A percentile compares a stretch with the other conserved stretches of the same genome.
Evolutionary conservation across 2,797 vertebrate genomes (phyloP).

Genomic region (Schizothorax lantsangensis): DNA sequence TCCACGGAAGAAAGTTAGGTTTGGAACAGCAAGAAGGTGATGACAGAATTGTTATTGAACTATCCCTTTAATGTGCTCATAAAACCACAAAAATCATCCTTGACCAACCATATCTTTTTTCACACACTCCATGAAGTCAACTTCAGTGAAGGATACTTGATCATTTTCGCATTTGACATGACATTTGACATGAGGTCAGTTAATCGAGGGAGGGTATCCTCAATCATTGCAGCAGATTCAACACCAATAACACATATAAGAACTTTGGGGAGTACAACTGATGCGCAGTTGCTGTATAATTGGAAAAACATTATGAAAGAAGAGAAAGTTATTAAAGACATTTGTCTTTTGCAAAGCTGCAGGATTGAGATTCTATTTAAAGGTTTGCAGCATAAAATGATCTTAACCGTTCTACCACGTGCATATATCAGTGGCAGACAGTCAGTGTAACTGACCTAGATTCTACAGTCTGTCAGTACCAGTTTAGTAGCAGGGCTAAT

Average conservation of each 20-base stretch:
- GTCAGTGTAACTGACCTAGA: slow-evolving; percentile 19
- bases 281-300: neutral
- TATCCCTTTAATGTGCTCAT: neutral
- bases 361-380: slow-evolving; percentile 14
- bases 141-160: neutral
- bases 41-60: neutral
- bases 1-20: neutral
- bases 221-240: neutral
- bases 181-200: neutral
- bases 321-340: neutral
- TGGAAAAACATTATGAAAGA: neutral
- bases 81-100: neutral
- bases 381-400: slow-evolving; percentile 3
- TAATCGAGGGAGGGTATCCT: neutral
- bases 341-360: neutral
- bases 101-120: neutral
- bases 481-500: slow-evolving; percentile 28
- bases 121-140: neutral
- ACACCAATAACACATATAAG: neutral
- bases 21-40: neutral
- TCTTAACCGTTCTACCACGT: neutral
- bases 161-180: neutral
- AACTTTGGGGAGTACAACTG: neutral
- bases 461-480: slow-evolving; percentile 22
- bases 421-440: neutral